These are phyloP conservation scores for Leucoma salicis DNA, from an alignment of 2,888 invertebrate genomes.

Conservation along the genomic window DNA sequence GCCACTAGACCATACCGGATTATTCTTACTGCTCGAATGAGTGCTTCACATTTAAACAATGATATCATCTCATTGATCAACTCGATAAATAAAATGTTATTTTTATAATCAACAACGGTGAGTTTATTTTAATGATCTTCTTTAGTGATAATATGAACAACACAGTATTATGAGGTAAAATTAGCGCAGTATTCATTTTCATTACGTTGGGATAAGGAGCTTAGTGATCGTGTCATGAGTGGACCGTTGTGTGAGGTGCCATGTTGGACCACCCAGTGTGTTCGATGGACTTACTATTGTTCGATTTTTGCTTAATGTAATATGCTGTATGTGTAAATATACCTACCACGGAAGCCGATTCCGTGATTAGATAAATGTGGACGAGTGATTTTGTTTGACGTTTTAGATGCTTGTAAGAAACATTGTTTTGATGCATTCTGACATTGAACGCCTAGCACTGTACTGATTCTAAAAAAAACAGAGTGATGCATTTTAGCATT, in stretches of 20 bases:
- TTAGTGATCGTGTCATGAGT: constrained; percentile 45
- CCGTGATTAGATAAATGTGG: constrained; percentile 60
- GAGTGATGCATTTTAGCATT: no score
- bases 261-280: constrained; percentile 54
- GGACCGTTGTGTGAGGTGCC: constrained; percentile 60
- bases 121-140: constrained; percentile 22
- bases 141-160: constrained; percentile 32
- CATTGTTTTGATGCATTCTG: constrained; percentile 14
- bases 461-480: no score
- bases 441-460: no score
- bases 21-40: not conserved
- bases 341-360: constrained; percentile 47
- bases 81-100: constrained; percentile 15
- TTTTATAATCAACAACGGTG: constrained; percentile 18
- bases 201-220: constrained; percentile 37
- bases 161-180: constrained; percentile 30
- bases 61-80: not conserved
- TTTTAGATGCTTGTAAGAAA: constrained; percentile 31
- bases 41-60: not conserved
- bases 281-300: constrained; percentile 44
- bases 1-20: constrained; percentile 84
- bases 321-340: constrained; percentile 45
- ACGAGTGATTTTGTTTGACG: constrained; percentile 56
- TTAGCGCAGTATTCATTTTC: constrained; percentile 40
- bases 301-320: constrained; percentile 39